A percentile compares a stretch with the other conserved stretches of the same genome.
Evolutionary conservation across 2,113 vertebrate species (phyloP).

Genomic region (Oreochromis spilurus): DNA sequence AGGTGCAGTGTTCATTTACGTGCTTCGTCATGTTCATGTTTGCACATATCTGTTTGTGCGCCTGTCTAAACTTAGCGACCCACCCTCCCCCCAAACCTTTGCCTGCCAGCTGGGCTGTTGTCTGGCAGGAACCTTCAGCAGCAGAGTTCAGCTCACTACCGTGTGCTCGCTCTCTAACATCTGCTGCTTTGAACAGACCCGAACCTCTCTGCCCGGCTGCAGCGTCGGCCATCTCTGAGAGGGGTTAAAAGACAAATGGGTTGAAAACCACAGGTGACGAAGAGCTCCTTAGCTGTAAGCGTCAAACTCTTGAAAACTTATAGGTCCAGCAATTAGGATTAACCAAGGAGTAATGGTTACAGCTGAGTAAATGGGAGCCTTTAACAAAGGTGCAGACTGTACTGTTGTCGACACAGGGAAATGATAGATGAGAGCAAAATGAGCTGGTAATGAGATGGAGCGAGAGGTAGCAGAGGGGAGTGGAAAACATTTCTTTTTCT

Average conservation of each 20-base stretch:
- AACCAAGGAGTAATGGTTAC: background rate
- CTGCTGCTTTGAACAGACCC: slow-evolving; percentile 1
- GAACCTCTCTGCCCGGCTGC: background rate
- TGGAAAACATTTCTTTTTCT: background rate
- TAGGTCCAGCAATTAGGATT: background rate
- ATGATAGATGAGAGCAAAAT: slow-evolving; percentile 14
- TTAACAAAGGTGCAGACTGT: background rate
- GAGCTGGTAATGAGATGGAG: slow-evolving; percentile 10
- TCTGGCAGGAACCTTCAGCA: background rate
- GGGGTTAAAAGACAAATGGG: background rate
- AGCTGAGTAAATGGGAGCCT: background rate
- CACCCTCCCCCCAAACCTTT: background rate
- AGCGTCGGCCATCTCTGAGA: background rate
- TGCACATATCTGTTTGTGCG: slow-evolving; percentile 5
- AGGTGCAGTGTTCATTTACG: background rate
- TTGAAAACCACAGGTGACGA: background rate
- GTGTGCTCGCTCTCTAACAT: background rate
- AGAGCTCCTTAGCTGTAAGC: background rate
- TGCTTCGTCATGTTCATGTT: slow-evolving; percentile 3
- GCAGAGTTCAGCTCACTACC: background rate
- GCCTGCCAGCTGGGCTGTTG: background rate
- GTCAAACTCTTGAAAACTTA: background rate
- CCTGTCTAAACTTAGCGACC: slow-evolving; percentile 3
- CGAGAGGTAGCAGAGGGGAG: background rate
- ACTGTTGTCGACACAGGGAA: background rate